Base-by-base conservation (phyloP, 2,113 vertebrate species). In the Glaucomys volans region DNA sequence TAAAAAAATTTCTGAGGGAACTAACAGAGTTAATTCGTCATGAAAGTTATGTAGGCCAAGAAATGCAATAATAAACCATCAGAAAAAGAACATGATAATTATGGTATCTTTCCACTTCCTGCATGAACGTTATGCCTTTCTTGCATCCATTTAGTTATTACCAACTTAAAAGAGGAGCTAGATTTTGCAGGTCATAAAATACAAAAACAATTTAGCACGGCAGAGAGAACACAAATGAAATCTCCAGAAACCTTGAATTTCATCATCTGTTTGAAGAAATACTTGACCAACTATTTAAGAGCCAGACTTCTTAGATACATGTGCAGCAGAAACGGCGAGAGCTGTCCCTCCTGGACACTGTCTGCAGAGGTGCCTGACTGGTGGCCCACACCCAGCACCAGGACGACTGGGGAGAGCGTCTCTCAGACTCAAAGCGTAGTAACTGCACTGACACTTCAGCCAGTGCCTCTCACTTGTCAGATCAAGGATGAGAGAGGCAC, bases 31-130 rank as follows among this genome's bases (percentile, higher is more conserved):
- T 92, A 18, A n/a, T n/a, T n/a, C n/a, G n/a, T 84, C 69, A 67
- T 2, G 26, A 93, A 91, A 92, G 24, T 7, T 75, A 1, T 57
- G 28, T 35, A 91, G 8, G 44, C 37, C 72, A 88, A 72, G 20
- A 95, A 93, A 93, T 72, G 54, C 10, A 90, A 86, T 37, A 87
- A 77, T 72, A 67, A 94, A 74, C 72, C 82, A 84, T 40, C 44
- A 91, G 10, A 96, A 84, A 76, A n/a, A 91, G 67, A 95, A 69
- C 18, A 80, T 2, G 62, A 30, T 66, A 90, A 72, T 75, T 57
- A 75, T 44, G 66, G 4, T 76, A 54, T 91, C 66, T 95, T 96
- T 74, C 57, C n/a, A 72, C 50, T 85, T 95, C 67, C 82, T 69
- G 10, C 52, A 42, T 75, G 30, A 92, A 91, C 71, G 69, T 75